Conservation (phyloP, 1,140 invertebrate genomes). For the Macrocentrus cingulum region DNA sequence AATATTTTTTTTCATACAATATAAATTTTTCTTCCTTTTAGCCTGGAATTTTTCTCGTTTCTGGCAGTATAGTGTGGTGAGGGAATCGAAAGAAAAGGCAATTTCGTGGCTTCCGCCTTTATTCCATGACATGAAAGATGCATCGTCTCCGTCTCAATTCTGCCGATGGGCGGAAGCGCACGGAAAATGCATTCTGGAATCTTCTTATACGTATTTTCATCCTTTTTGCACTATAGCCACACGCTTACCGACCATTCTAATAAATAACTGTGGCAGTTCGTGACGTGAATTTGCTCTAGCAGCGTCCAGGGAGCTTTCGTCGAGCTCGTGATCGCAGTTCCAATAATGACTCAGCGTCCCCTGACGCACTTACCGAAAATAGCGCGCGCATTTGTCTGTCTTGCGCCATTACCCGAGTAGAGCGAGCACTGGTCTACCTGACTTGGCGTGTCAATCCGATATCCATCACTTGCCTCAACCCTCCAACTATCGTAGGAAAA, state of each 20-base stretch:
- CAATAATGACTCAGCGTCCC: slow-evolving; percentile 21
- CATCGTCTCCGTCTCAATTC: neutral
- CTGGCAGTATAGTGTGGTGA: neutral
- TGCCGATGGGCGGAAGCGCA: neutral
- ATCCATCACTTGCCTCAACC: too few relatives aligned
- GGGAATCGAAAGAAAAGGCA: slow-evolving; percentile 5
- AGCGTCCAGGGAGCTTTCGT: neutral
- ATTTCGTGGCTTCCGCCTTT: slow-evolving; percentile 2
- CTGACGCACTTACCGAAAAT: slow-evolving; percentile 22
- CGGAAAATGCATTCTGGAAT: slow-evolving; percentile 14
- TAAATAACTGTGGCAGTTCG: slow-evolving; percentile 3
- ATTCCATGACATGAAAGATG: slow-evolving; percentile 15
- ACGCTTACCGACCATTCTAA: neutral
- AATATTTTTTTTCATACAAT: too few relatives aligned
- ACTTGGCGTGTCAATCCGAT: too few relatives aligned
- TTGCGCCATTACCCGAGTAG: slow-evolving; percentile 20
- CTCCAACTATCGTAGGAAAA: too few relatives aligned
- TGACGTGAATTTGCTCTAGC: slow-evolving; percentile 11
- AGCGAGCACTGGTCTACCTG: too few relatives aligned
- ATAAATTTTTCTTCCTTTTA: too few relatives aligned
- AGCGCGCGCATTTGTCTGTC: neutral
- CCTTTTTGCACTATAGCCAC: neutral
- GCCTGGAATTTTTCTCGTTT: too few relatives aligned
- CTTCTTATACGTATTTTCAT: slow-evolving; percentile 5
- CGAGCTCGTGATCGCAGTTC: neutral